Evolutionary conservation across 2,113 vertebrate genomes (phyloP).

Genomic region (Rhea americana): DNA sequence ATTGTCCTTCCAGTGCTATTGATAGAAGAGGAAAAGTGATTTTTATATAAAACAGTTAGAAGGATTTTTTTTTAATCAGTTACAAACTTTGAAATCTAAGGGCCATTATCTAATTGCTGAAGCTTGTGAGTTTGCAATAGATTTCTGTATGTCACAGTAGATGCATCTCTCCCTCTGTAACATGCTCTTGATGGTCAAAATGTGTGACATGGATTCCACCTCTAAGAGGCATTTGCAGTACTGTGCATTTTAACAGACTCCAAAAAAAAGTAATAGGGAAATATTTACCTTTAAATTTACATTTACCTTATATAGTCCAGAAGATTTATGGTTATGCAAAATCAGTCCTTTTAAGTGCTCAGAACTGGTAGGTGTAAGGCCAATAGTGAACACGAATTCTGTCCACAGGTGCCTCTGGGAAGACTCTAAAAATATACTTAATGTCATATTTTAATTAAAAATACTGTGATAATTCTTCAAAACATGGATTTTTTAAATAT

Average conservation of each 20-base stretch:
- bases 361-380: neutral
- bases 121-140: neutral
- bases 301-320: neutral
- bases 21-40: neutral
- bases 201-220: neutral
- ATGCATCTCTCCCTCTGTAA: neutral
- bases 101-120: neutral
- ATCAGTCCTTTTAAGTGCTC: neutral
- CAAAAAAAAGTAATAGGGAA: neutral
- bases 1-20: neutral
- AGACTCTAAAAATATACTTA: neutral
- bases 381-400: neutral
- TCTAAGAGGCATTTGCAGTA: neutral
- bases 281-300: neutral
- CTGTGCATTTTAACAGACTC: neutral
- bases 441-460: neutral
- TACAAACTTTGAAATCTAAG: slow-evolving; percentile 14
- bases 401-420: neutral
- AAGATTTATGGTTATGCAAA: neutral
- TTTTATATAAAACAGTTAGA: neutral
- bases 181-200: neutral
- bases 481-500: neutral
- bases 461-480: neutral
- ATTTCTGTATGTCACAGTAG: neutral
- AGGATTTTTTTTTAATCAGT: neutral